These are phyloP conservation scores for Diachrysia chrysitis DNA, from an alignment of 2,888 invertebrate genomes.

Conservation along the genomic window DNA sequence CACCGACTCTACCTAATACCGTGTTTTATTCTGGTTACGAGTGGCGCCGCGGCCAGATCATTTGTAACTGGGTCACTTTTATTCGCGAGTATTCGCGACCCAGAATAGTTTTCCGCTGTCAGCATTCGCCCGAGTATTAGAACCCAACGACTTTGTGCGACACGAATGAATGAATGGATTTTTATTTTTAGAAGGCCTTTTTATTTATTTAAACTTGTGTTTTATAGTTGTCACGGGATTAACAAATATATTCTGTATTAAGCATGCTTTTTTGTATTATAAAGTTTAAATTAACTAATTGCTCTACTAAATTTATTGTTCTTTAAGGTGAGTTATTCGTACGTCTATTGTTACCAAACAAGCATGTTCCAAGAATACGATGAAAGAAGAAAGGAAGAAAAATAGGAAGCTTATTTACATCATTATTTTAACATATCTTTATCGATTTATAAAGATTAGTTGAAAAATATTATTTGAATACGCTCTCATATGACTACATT, in stretches of 20 bases:
- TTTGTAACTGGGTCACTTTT: slow-evolving; percentile 80
- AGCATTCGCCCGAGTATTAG: slow-evolving; percentile 69
- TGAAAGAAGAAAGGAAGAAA: too few relatives aligned
- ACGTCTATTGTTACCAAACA: too few relatives aligned
- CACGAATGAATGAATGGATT: slow-evolving; percentile 66
- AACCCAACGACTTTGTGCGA: slow-evolving; percentile 62
- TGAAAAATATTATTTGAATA: too few relatives aligned
- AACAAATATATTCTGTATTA: slow-evolving; percentile 13
- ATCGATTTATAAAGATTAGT: too few relatives aligned
- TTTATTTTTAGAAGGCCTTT: slow-evolving; percentile 64
- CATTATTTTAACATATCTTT: too few relatives aligned
- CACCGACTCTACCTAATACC: slow-evolving; percentile 33
- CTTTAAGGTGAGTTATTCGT: background rate
- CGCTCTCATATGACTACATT: too few relatives aligned
- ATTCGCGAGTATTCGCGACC: slow-evolving; percentile 77
- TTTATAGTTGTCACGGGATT: slow-evolving; percentile 34
- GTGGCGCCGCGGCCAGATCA: slow-evolving; percentile 70
- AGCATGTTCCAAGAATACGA: too few relatives aligned
- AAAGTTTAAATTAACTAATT: too few relatives aligned
- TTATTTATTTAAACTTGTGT: slow-evolving; percentile 51
- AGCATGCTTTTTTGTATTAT: background rate
- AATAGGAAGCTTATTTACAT: too few relatives aligned
- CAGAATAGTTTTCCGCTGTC: slow-evolving; percentile 73
- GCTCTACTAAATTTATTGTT: too few relatives aligned
- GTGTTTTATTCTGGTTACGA: slow-evolving; percentile 60